Evolutionary conservation across 2,888 invertebrate species (phyloP).

Genomic region (Axea sp.): DNA sequence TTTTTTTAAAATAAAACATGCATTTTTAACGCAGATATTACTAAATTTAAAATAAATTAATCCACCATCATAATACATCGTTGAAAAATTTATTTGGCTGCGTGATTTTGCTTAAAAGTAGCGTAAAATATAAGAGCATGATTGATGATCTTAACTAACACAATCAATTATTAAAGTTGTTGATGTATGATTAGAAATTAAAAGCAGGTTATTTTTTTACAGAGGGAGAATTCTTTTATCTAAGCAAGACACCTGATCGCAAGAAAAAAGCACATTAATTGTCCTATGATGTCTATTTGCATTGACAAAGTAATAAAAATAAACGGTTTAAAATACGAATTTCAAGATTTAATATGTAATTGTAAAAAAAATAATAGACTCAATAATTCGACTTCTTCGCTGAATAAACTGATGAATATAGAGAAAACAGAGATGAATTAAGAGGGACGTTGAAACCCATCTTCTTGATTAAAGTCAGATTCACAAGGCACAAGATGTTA

Average conservation of each 20-base stretch:
- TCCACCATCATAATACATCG: conserved; percentile 12
- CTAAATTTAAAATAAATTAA: conserved; percentile 42
- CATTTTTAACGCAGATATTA: conserved; percentile 13
- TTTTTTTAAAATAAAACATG: conserved; percentile 15
- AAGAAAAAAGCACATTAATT: too few species aligned
- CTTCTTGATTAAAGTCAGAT: conserved; percentile 50
- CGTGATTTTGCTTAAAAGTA: conserved; percentile 27
- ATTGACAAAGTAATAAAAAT: too few species aligned
- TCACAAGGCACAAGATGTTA: conserved; percentile 40
- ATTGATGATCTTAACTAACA: conserved; percentile 25
- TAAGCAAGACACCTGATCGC: too few species aligned
- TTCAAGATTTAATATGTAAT: too few species aligned
- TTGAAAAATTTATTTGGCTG: conserved; percentile 20
- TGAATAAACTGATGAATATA: conserved; percentile 25
- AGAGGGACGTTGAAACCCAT: conserved; percentile 40
- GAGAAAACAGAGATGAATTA: conserved; percentile 45
- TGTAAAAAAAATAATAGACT: conserved; percentile 4
- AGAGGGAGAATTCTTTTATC: too few species aligned
- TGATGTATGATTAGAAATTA: too few species aligned
- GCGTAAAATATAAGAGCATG: conserved; percentile 16
- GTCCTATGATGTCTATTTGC: too few species aligned
- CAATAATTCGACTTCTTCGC: conserved; percentile 10
- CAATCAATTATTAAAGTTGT: conserved; percentile 36
- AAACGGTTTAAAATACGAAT: too few species aligned
- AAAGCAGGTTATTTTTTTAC: too few species aligned